Base-by-base conservation (phyloP, 2,888 invertebrate species). In the Tetranychus truncatus region DNA sequence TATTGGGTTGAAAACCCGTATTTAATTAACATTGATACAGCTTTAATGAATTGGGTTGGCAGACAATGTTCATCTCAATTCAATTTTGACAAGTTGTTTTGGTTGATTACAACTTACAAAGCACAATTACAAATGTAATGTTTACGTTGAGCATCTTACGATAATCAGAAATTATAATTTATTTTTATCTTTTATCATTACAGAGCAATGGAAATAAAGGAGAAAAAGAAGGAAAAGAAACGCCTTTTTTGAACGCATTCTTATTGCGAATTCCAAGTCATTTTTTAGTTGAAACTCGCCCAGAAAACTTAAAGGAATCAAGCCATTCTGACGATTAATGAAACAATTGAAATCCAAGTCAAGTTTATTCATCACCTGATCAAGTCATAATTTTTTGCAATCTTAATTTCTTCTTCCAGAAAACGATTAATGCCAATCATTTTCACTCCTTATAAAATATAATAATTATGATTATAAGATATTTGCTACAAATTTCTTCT, bases 171-270 rank as follows among this genome's bases (percentile, higher is more conserved):
- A 55, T 55, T 55, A 6, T 9, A 15, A 15, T 55, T 55, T 55
- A 55, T 55, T 55, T 15, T 55, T 55, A 55, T 55, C 7, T 55
- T 7, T 15, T 9, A 55, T 55, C 15, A 55, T 15, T 55, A 55
- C 55, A 55, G 55, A 55, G 55, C 55, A 55, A 55, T 91, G 80
- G 91, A 91, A 82, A 91, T 91, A 80, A 91, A 91, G 85, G 91
- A 91, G 76, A 80, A 80, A 84, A 91, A 91, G 86, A 89, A 87
- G 83, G 91, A 91, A 87, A 91, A 91, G 80, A 82, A 82, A 86
- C 91, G 91, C 83, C 88, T 91, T 85, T 91, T 92, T 85, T 91
- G 89, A 78, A 55, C 9, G 55, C 6, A 15, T 55, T 15, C 34
- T 34, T 34, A 34, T 3, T 34, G 34, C 34, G 34, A 34, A 55